phyloP scores from a whole-genome alignment of 2,888 invertebrate species.

The Polydesmus complanatus region DNA sequence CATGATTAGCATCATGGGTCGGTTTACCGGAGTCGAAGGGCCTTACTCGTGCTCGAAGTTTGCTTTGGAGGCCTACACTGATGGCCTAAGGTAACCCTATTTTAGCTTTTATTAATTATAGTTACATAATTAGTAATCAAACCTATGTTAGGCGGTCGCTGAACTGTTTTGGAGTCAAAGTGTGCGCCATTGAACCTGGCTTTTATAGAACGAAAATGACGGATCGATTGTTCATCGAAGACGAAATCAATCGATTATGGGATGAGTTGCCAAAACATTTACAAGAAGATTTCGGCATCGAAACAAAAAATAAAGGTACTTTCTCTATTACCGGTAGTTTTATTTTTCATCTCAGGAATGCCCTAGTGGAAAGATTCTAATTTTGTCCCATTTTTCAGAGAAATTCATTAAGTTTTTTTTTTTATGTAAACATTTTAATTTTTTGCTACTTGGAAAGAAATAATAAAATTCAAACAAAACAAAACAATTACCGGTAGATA shows the following conservation, averaged over 20 bases:
- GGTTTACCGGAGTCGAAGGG: conserved; percentile 12
- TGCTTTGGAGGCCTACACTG: conserved; percentile 15
- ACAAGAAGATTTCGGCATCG: conserved; percentile 8
- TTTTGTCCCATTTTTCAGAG: not conserved
- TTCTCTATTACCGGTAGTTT: too few relatives aligned
- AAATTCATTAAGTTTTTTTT: not conserved
- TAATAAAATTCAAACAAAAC: too few relatives aligned
- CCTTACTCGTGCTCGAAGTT: conserved; percentile 15
- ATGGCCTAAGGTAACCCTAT: conserved; percentile 10
- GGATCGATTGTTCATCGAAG: conserved; percentile 5
- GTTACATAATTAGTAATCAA: not conserved
- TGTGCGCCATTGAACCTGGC: conserved; percentile 12
- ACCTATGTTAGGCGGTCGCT: conserved; percentile 7
- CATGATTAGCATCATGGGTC: conserved; percentile 14
- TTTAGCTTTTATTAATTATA: not conserved
- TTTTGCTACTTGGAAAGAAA: too few relatives aligned
- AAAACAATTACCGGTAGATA: too few relatives aligned
- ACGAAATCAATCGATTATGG: conserved; percentile 13
- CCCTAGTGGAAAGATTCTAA: not conserved
- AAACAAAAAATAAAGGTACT: conserved; percentile 11
- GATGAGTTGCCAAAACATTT: conserved; percentile 2
- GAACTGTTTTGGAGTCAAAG: conserved; percentile 11
- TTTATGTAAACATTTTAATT: not conserved
- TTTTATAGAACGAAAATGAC: conserved; percentile 15
- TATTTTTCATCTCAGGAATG: too few relatives aligned